A percentile compares a stretch with the other conserved stretches of the same genome.
These are phyloP conservation scores for Herminia tarsipennalis DNA, from an alignment of 2,888 invertebrate species.

Conservation along the genomic window DNA sequence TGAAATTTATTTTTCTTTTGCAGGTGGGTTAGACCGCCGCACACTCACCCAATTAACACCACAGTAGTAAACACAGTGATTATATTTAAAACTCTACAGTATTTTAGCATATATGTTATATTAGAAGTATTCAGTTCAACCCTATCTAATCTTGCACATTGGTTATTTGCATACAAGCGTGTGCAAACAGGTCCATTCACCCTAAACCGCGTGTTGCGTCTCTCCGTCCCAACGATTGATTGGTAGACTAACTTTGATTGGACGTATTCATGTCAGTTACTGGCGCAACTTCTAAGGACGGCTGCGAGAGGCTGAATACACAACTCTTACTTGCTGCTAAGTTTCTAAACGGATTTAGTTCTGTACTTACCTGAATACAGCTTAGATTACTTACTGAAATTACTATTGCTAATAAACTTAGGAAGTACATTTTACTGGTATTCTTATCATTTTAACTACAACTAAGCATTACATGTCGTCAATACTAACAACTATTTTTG, in stretches of 20 bases:
- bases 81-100: not conserved
- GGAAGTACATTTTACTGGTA: no score
- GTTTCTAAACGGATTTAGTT: slow-evolving; percentile 9
- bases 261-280: slow-evolving; percentile 53
- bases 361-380: slow-evolving; percentile 5
- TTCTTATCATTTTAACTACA: no score
- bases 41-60: no score
- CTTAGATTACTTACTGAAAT: not conserved
- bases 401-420: no score
- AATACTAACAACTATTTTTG: no score
- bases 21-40: no score
- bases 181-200: not conserved
- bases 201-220: slow-evolving; percentile 15
- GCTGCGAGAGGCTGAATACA: slow-evolving; percentile 9
- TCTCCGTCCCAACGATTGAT: slow-evolving; percentile 55
- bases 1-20: no score
- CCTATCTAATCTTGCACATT: not conserved
- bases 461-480: no score
- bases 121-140: not conserved
- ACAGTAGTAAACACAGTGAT: not conserved
- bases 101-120: no score
- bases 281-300: slow-evolving; percentile 3
- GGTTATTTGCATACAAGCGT: slow-evolving; percentile 4
- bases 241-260: slow-evolving; percentile 68
- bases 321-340: not conserved